A percentile compares a stretch with the other conserved stretches of the same genome.
Evolutionary conservation across 2,797 vertebrate genomes (phyloP).

Genomic region (Paguma larvata): DNA sequence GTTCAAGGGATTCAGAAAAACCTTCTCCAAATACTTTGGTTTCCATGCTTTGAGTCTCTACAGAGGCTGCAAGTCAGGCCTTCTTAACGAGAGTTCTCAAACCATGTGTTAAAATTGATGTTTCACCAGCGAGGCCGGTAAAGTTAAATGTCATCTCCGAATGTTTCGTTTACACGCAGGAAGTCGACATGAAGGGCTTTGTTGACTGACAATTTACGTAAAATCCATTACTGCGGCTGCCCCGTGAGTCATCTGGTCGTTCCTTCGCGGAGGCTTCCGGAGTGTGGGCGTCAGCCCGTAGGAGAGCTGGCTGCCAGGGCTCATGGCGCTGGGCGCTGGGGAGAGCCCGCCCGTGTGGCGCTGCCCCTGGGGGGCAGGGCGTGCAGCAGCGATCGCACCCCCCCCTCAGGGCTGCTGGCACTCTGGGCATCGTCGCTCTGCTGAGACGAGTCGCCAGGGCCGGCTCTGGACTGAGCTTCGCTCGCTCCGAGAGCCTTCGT

Average conservation of each 20-base stretch:
- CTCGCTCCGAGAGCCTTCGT: too few species aligned
- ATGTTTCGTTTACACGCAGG: neutral
- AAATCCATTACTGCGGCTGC: neutral
- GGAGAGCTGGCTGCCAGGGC: too few species aligned
- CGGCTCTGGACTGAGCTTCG: fast-evolving
- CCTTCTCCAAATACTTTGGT: neutral
- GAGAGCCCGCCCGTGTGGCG: too few species aligned
- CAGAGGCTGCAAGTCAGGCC: neutral
- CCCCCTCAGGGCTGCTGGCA: neutral
- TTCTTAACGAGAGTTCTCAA: neutral
- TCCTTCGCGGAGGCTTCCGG: neutral
- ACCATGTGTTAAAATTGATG: neutral
- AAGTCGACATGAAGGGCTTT: neutral
- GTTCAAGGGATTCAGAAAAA: neutral
- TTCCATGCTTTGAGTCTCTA: neutral
- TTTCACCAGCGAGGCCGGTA: neutral
- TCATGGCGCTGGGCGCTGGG: too few species aligned
- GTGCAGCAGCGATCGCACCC: fast-evolving
- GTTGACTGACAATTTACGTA: neutral
- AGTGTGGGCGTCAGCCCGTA: too few species aligned
- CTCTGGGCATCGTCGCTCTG: fast-evolving
- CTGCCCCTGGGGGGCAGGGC: too few species aligned
- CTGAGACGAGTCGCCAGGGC: too few species aligned
- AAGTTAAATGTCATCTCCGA: neutral
- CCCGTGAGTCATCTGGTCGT: neutral